Evolutionary conservation across 2,797 vertebrate genomes (phyloP).

Genomic region (Iguana delicatissima): DNA sequence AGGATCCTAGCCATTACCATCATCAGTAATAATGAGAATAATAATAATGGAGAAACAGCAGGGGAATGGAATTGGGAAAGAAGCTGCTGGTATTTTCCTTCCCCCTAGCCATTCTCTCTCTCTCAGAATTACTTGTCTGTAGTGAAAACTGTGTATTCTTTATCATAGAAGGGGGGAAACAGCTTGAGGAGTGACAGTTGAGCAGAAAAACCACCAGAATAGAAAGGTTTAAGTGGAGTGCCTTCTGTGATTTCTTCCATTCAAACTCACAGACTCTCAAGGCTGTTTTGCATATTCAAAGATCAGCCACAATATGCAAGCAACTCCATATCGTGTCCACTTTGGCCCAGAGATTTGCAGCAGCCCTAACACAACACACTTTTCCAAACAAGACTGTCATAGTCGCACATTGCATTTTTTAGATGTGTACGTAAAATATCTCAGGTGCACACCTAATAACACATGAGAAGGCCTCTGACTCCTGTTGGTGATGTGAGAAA

Average conservation of each 20-base stretch:
- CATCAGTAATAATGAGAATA: no score
- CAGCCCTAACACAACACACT: neutral
- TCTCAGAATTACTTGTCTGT: conserved; percentile 1
- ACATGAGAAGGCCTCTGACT: neutral
- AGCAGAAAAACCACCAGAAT: neutral
- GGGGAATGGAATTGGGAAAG: neutral
- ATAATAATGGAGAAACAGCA: neutral
- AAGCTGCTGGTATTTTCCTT: neutral
- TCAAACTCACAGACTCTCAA: neutral
- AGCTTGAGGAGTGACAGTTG: neutral
- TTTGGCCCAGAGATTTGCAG: conserved; percentile 1
- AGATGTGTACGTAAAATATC: conserved; percentile 1
- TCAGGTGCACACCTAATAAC: neutral
- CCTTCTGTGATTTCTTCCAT: neutral
- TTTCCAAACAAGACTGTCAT: neutral
- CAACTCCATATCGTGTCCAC: neutral
- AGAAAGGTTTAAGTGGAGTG: neutral
- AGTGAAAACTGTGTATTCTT: neutral
- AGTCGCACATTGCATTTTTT: neutral
- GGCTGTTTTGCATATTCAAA: neutral
- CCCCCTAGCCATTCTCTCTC: neutral
- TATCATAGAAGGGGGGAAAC: neutral
- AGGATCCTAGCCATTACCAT: no score
- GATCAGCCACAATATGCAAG: neutral
- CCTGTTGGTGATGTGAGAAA: neutral